Conservation (phyloP, 2,888 invertebrate species). For the Epinotia nisella region DNA sequence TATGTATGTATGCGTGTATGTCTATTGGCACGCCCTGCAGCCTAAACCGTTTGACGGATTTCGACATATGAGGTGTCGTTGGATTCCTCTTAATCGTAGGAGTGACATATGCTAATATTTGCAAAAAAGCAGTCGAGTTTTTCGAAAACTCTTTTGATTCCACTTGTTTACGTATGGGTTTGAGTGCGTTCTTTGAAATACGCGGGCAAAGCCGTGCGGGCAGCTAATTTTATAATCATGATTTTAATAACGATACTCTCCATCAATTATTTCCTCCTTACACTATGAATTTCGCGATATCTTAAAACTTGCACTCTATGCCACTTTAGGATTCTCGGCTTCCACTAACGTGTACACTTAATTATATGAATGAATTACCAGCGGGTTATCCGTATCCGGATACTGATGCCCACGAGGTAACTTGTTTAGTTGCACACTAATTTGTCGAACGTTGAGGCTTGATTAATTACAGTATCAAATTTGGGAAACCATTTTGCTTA, state of each 20-base stretch:
- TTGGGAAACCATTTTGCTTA: slow-evolving; percentile 25
- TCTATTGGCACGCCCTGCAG: no score
- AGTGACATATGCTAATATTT: no score
- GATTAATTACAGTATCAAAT: slow-evolving; percentile 41
- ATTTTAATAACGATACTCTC: background rate
- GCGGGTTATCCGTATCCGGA: slow-evolving; percentile 27
- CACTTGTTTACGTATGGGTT: no score
- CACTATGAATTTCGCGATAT: background rate
- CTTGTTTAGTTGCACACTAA: slow-evolving; percentile 35
- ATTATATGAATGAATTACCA: slow-evolving; percentile 55
- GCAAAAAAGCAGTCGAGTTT: no score
- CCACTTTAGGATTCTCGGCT: slow-evolving; percentile 23
- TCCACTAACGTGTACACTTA: slow-evolving; percentile 48
- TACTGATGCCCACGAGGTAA: slow-evolving; percentile 28
- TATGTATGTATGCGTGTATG: no score
- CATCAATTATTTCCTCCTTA: background rate
- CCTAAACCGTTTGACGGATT: no score
- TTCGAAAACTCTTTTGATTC: no score
- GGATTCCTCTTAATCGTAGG: no score
- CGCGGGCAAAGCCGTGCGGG: no score
- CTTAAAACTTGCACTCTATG: slow-evolving; percentile 19
- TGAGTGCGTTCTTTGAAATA: no score
- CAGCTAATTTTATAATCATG: no score
- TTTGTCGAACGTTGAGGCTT: slow-evolving; percentile 37
- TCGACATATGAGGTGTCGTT: no score